Evolutionary conservation across 2,113 vertebrate genomes (phyloP).

Genomic region (Stigmatopora nigra): DNA sequence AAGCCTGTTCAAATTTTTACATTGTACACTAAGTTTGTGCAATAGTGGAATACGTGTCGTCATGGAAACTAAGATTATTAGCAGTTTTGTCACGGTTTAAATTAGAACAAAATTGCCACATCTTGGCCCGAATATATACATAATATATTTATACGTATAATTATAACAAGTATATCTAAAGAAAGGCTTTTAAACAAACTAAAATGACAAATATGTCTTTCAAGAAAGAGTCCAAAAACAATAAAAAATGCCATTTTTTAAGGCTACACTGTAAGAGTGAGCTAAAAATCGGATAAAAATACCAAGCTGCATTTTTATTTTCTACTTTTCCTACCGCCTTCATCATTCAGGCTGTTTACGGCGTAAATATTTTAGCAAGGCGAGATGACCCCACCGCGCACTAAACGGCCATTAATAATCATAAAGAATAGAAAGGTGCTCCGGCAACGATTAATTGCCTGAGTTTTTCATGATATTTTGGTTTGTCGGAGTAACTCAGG

Average conservation of each 20-base stretch:
- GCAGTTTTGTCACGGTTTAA: neutral
- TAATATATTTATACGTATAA: neutral
- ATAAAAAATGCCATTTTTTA: neutral
- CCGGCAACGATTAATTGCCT: constrained; percentile 56
- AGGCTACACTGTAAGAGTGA: neutral
- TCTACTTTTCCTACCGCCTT: constrained; percentile 42
- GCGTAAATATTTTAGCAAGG: constrained; percentile 66
- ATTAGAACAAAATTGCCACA: neutral
- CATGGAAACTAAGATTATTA: neutral
- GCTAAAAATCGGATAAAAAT: too few species aligned
- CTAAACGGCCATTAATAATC: constrained; percentile 66
- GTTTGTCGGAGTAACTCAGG: neutral
- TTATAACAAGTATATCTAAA: neutral
- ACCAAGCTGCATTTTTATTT: constrained; percentile 15
- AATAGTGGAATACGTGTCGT: neutral
- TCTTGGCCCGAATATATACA: neutral
- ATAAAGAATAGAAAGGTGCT: constrained; percentile 54
- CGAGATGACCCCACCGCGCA: constrained; percentile 57
- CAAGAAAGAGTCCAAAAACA: neutral
- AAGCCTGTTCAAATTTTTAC: neutral
- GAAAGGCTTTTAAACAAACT: neutral
- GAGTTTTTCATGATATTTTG: constrained; percentile 63
- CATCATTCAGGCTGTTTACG: constrained; percentile 66
- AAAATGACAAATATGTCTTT: neutral
- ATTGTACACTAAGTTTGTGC: neutral